Conservation (phyloP, 1,140 invertebrate genomes). For the Drosophila jambulina region DNA sequence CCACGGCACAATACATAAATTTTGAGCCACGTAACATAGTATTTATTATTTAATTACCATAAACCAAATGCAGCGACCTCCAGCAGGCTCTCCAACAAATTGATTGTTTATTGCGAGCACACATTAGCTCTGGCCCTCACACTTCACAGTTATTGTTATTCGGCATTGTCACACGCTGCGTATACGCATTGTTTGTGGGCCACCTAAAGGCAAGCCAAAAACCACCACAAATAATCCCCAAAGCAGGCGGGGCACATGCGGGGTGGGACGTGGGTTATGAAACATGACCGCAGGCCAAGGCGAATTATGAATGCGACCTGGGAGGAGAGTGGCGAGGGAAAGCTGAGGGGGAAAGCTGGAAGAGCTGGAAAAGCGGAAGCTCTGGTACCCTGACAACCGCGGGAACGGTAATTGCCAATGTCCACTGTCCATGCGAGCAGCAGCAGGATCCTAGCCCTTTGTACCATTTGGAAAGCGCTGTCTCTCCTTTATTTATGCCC, state of each 20-base stretch:
- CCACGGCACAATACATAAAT: slow-evolving; percentile 57
- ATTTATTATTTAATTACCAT: slow-evolving; percentile 82
- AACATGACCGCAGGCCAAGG: slow-evolving; percentile 65
- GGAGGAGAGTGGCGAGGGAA: background rate
- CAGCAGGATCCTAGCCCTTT: slow-evolving; percentile 37
- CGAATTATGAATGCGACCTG: slow-evolving; percentile 56
- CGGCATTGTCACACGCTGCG: slow-evolving; percentile 58
- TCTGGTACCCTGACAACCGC: slow-evolving; percentile 71
- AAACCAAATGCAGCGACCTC: slow-evolving; percentile 51
- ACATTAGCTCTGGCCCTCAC: slow-evolving; percentile 61
- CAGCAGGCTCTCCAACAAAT: slow-evolving; percentile 62
- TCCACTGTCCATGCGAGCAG: slow-evolving; percentile 55
- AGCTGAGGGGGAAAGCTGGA: background rate
- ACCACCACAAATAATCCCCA: slow-evolving; percentile 52
- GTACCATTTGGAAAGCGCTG: slow-evolving; percentile 50
- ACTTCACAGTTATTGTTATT: slow-evolving; percentile 59
- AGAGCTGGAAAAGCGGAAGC: slow-evolving; percentile 28
- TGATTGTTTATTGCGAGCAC: slow-evolving; percentile 78
- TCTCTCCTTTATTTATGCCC: slow-evolving; percentile 64
- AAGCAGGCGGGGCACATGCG: background rate
- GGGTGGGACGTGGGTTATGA: slow-evolving; percentile 46
- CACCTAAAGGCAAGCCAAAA: slow-evolving; percentile 31
- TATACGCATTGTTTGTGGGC: slow-evolving; percentile 56
- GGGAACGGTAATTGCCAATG: slow-evolving; percentile 80
- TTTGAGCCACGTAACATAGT: slow-evolving; percentile 38